phyloP scores from a whole-genome alignment of 2,888 invertebrate genomes.

The Hydraecia micacea region DNA sequence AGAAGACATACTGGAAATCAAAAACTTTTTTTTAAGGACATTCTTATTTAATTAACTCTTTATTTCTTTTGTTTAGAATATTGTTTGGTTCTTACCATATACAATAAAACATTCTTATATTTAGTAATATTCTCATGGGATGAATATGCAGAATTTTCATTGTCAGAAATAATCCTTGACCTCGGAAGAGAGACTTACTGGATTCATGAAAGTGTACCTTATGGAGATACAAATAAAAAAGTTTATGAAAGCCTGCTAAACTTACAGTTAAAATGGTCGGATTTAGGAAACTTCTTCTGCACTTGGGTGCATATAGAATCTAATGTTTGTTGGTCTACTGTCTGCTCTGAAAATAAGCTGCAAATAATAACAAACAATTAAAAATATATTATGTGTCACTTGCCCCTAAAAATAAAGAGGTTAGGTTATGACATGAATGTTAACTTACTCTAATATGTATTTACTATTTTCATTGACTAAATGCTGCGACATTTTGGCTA shows the following conservation, averaged over 20 bases:
- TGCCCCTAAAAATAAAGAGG: conserved; percentile 52
- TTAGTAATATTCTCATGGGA: neutral
- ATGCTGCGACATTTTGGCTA: conserved; percentile 82
- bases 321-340: conserved; percentile 93
- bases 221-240: conserved; percentile 33
- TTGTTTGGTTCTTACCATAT: neutral
- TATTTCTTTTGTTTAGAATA: neutral
- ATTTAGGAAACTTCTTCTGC: conserved; percentile 94
- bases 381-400: conserved; percentile 34
- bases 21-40: neutral
- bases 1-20: conserved; percentile 84
- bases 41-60: neutral
- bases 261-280: conserved; percentile 94
- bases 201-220: conserved; percentile 21
- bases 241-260: conserved; percentile 54
- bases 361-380: conserved; percentile 69
- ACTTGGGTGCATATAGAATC: conserved; percentile 94
- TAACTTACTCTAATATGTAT: conserved; percentile 87
- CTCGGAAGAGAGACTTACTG: conserved; percentile 1
- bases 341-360: conserved; percentile 93
- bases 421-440: conserved; percentile 54
- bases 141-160: conserved; percentile 25
- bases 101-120: neutral
- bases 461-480: conserved; percentile 87
- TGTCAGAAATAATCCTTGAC: conserved; percentile 1